Base-by-base conservation (phyloP, 35 echinoderm and acorn worm genomes). In the Apostichopus californicus region DNA sequence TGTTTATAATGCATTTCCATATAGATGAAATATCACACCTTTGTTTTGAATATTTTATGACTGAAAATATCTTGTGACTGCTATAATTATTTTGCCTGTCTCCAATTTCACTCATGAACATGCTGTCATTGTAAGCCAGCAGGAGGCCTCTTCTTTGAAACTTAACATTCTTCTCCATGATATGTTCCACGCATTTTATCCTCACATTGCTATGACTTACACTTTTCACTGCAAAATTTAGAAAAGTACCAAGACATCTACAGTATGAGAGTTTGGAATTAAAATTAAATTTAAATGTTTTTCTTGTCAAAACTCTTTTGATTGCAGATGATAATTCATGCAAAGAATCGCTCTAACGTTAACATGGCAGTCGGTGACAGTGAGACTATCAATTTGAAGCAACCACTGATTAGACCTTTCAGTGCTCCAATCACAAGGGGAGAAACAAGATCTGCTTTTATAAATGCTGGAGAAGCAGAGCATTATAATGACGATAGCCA, bases 321-420 rank as follows among this genome's bases (percentile, higher is more conserved):
- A 79, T 61, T 25, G 63, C 81, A 98, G 96, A 98, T 98, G 96
- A 79, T 98, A 21, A 93, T 98, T 9, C 96, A 96, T 88, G 96
- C 93, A 7, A 92, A 93, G 59, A 98, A 95, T 87, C 90, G 96
- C 53, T 94, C 94, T 78, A 98, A 96, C 57, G 83, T 98, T 80
- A 98, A 91, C 78, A 86, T 98, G 63, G 94, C 94, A 8, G 95
- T 90, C 60, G 88, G 93, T 13, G 93, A 96, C 85, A 91, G 85
- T 13, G 90, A 86, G 4, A 87, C 87, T 0, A 94, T 94, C 20
- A 14, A 90, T 15, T 79, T 92, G 53, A 92, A 92, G 54, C 55
- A 81, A n/a, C 92, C 93, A 21, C 53, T 94, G 15, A 54, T 78
- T 54, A 90, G 96, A 18, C 96, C 96, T 0, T 81, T 92, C 18